Conservation (phyloP, 2,888 invertebrate species). For the Aphodius sticticus region DNA sequence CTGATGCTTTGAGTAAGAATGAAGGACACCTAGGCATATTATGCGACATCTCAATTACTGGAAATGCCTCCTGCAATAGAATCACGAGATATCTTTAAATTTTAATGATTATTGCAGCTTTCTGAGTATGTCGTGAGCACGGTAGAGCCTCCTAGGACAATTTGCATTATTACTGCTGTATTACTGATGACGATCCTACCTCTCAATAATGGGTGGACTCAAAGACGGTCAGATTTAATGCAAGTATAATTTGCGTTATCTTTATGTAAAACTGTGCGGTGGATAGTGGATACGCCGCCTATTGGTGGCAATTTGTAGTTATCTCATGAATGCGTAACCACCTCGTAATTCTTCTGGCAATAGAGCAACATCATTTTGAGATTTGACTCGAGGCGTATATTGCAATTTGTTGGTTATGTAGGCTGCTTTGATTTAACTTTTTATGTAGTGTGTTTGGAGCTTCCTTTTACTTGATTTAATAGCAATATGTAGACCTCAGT, state of each 20-base stretch:
- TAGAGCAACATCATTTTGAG: background rate
- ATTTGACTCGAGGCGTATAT: too few relatives aligned
- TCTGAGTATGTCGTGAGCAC: background rate
- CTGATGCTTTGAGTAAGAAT: too few relatives aligned
- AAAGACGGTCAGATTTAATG: background rate
- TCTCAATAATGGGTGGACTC: background rate
- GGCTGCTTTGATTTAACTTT: too few relatives aligned
- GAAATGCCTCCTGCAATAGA: background rate
- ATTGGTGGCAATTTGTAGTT: constrained; percentile 4
- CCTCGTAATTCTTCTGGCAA: background rate
- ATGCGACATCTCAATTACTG: background rate
- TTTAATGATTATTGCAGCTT: background rate
- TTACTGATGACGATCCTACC: background rate
- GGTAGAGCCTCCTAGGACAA: background rate
- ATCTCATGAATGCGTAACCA: background rate
- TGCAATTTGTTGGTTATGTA: too few relatives aligned
- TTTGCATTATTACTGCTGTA: background rate
- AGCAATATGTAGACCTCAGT: too few relatives aligned
- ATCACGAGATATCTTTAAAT: background rate
- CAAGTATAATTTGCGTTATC: constrained; percentile 4
- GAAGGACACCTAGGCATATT: background rate
- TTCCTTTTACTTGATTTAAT: too few relatives aligned
- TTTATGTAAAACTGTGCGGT: background rate
- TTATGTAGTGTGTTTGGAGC: too few relatives aligned
- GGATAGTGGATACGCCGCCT: background rate